phyloP scores from a whole-genome alignment of 2,113 vertebrate genomes.

The Bothrops jararaca region DNA sequence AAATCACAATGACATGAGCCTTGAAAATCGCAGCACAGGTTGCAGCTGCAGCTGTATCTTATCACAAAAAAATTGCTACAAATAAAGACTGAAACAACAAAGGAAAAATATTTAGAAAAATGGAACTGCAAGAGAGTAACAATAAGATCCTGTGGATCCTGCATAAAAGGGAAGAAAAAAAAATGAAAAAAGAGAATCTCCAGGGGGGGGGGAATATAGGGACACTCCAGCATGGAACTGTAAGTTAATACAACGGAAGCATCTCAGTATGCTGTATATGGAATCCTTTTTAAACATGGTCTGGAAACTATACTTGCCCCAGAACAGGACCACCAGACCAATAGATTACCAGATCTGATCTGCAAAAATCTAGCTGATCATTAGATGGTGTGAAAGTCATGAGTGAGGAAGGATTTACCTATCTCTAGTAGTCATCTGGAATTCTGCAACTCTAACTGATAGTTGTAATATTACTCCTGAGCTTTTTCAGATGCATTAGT shows the following conservation, averaged over 20 bases:
- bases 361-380: neutral
- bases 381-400: neutral
- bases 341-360: neutral
- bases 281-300: neutral
- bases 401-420: neutral
- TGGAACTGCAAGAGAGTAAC: neutral
- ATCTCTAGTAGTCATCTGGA: neutral
- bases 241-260: neutral
- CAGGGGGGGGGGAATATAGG: neutral
- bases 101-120: neutral
- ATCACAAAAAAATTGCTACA: neutral
- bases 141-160: neutral
- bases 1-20: neutral
- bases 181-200: neutral
- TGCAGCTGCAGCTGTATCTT: neutral
- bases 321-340: neutral
- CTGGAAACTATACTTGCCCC: neutral
- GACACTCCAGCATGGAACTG: neutral
- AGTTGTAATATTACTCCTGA: neutral
- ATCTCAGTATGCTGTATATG: neutral
- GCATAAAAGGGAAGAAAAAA: neutral
- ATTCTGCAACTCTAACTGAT: neutral
- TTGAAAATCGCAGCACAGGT: neutral
- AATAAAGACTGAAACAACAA: neutral
- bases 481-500: neutral